Evolutionary conservation across 2,888 invertebrate genomes (phyloP).

Genomic region (Myopa tessellatipennis): DNA sequence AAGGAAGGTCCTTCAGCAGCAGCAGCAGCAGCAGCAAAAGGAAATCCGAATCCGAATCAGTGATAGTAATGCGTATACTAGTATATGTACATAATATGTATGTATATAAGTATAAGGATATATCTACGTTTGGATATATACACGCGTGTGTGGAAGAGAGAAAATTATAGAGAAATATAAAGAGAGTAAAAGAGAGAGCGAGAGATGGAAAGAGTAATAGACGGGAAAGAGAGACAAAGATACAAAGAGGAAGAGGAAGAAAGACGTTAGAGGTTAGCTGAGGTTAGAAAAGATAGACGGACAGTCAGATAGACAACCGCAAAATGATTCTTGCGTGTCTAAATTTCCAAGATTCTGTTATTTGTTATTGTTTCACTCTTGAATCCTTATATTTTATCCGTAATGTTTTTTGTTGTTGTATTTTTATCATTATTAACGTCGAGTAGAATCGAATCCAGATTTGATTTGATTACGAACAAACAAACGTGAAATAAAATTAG

Average conservation of each 20-base stretch:
- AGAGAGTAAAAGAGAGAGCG: not conserved
- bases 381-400: too few relatives aligned
- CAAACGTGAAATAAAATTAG: conserved; percentile 25
- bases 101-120: too few relatives aligned
- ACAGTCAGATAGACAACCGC: too few relatives aligned
- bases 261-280: too few relatives aligned
- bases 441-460: not conserved
- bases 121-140: too few relatives aligned
- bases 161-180: too few relatives aligned
- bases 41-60: not conserved
- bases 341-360: too few relatives aligned
- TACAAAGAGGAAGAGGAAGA: not conserved
- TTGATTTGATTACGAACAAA: not conserved
- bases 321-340: not conserved
- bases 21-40: not conserved
- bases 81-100: too few relatives aligned
- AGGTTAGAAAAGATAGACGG: not conserved
- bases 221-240: not conserved
- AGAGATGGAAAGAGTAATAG: not conserved
- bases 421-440: not conserved
- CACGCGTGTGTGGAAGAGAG: too few relatives aligned
- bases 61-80: not conserved
- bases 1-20: not conserved
- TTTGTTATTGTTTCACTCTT: too few relatives aligned
- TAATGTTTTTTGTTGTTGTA: not conserved